Base-by-base conservation (phyloP, 92 coral and sea anemone species). In the Pocillopora meandrina region DNA sequence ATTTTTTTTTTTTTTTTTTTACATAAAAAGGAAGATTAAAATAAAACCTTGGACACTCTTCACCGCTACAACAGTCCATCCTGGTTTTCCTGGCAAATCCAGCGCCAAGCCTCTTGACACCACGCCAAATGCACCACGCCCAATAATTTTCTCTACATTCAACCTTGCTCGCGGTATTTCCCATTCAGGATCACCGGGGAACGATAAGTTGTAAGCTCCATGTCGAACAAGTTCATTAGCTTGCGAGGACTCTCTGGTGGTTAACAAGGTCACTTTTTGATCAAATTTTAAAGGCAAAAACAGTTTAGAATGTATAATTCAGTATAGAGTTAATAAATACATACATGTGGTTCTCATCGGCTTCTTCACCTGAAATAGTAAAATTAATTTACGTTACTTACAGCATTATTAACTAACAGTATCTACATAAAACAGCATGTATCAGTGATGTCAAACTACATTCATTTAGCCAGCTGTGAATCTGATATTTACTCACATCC, bases 91-190 rank as follows among this genome's bases (percentile, higher is more conserved):
- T 14, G 88, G 85, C 23, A 79, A 61, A 10, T 86, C 86, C 56
- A 77, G 77, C 4, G 86, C 91, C 74, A 83, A 75, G 0, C 89
- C 93, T 56, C 89, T 85, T 16, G 89, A 90, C 15, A 90, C 93
- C 66, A 90, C 86, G 49, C 93, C 93, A 87, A 90, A 90, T 13
- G 91, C 93, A 72, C 93, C 93, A 31, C 86, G 89, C 0, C 93
- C 93, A 84, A 90, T 87, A n/a, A 90, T 85, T 79, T 90, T 80
- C 61, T 82, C 77, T 20, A 90, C 83, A 73, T 83, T 90, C 57
- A 90, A 68, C 21, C 87, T 87, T 61, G 66, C 89, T 75, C 83
- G 83, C 12, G 91, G 87, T 18, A 90, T 83, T 58, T 65, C 86
- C 93, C 93, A 90, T 42, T 82, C 85, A 61, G 74, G 80, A 56